These are phyloP conservation scores for Drosophila paranaensis DNA, from an alignment of 2,888 invertebrate genomes.

Conservation along the genomic window DNA sequence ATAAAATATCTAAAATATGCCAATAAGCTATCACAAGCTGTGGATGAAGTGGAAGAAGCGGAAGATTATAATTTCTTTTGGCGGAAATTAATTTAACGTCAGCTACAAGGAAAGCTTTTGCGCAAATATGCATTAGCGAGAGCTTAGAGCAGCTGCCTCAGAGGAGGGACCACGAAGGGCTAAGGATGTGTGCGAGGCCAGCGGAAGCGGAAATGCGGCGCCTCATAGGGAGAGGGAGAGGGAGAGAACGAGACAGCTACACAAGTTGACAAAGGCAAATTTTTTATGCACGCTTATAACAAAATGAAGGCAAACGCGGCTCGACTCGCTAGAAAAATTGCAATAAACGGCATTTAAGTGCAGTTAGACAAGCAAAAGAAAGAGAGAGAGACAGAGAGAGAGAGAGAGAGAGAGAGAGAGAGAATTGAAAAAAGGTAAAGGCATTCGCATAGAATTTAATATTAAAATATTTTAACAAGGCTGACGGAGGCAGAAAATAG, in stretches of 20 bases:
- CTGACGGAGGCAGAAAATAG: conserved; percentile 25
- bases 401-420: not conserved
- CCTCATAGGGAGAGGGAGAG: conserved; percentile 4
- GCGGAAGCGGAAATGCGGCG: conserved; percentile 46
- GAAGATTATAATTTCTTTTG: conserved; percentile 66
- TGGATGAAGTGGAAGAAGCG: conserved; percentile 2
- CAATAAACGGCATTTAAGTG: conserved; percentile 43
- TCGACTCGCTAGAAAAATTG: conserved; percentile 50
- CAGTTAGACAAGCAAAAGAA: conserved; percentile 15
- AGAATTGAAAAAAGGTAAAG: conserved; percentile 19
- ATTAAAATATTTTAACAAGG: conserved; percentile 61
- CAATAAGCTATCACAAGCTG: conserved; percentile 57
- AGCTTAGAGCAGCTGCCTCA: conserved; percentile 55
- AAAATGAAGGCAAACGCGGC: conserved; percentile 32
- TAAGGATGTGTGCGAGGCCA: conserved; percentile 39
- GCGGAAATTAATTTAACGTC: conserved; percentile 79
- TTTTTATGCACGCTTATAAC: conserved; percentile 16
- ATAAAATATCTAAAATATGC: conserved; percentile 60
- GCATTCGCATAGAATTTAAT: conserved; percentile 55
- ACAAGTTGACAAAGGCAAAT: conserved; percentile 61
- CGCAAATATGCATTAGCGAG: conserved; percentile 75
- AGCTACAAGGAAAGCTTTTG: conserved; percentile 62
- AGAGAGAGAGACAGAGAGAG: conserved; percentile 23
- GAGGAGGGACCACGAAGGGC: conserved; percentile 7
- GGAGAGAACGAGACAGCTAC: conserved; percentile 24